These are phyloP conservation scores for Uropetala carovei DNA, from an alignment of 2,888 invertebrate genomes.

Conservation along the genomic window DNA sequence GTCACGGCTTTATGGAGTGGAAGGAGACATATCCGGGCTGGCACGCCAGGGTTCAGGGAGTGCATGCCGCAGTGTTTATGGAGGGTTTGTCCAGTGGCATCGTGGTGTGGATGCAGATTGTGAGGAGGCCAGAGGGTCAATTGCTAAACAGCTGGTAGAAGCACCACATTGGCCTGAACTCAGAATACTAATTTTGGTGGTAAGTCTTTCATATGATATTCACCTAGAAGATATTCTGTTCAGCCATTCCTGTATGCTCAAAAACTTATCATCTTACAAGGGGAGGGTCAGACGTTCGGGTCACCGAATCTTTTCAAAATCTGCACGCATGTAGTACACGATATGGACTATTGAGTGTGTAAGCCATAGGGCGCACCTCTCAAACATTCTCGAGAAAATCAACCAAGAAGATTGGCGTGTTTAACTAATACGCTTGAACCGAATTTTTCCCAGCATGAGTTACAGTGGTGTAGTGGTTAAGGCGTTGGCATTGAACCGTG, in stretches of 20 bases:
- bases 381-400: too few species aligned
- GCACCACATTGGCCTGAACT: constrained; percentile 93
- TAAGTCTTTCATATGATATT: constrained; percentile 73
- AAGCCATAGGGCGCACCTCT: too few species aligned
- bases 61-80: constrained; percentile 95
- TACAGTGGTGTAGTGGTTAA: too few species aligned
- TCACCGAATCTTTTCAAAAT: too few species aligned
- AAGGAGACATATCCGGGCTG: constrained; percentile 85
- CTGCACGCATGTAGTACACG: too few species aligned
- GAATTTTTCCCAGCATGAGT: too few species aligned
- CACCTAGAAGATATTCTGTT: background rate
- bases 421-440: too few species aligned
- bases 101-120: constrained; percentile 83
- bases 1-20: constrained; percentile 84
- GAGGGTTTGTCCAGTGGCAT: constrained; percentile 97
- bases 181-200: constrained; percentile 92
- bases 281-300: too few species aligned
- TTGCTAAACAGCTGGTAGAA: constrained; percentile 85
- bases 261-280: background rate
- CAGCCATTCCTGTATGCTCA: background rate
- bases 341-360: too few species aligned
- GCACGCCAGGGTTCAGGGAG: constrained; percentile 95
- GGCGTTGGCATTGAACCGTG: too few species aligned
- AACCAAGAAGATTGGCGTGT: too few species aligned
- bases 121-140: constrained; percentile 79